Base-by-base conservation (phyloP, 2,113 vertebrate species). In the Neoarius graeffei region DNA sequence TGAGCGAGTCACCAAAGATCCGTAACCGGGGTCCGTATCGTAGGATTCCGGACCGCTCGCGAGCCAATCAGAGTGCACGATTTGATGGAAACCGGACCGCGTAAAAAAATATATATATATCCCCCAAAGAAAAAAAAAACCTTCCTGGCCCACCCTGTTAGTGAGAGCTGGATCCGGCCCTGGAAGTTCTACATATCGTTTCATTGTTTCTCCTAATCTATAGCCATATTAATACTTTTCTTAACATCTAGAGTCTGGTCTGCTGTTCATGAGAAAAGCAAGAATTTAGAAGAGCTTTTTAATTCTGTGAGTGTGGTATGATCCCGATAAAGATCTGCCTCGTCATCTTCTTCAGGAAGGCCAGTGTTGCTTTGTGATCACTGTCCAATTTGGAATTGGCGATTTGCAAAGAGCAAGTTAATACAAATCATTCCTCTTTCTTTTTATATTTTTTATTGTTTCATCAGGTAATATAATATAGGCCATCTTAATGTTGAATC, bases 301-400 rank as follows among this genome's bases (percentile, higher is more conserved):
- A 23, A 67, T 50, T 10, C 50, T 96, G 93, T 94, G 92, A 93
- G 93, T 93, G 94, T 95, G 94, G 93, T 91, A 92, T 94, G 94
- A 95, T 94, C 91, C 94, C 93, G 93, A 95, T 97, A 97, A 97
- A 96, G 95, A 96, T 96, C 67, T 17, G 27, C 67, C 5, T 35
- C 15, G 7, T 71, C 1, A 42, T 42, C 6, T 73, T 42, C 30
- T 73, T 73, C n/a, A 17, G 13, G 35, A 42, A 73, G 69, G 30
- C 69, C 30, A 42, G 15, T 19, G n/a, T 67, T 27, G n/a, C 25
- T 67, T 67, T 67, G 23, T 67, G 14, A 69, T 27, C 4, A 30
- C 67, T 14, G 93, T 95, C 95, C 95, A 97, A 96, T 97, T 98
- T 97, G 97, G 95, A 96, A 20, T 48, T 73, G 30, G 14, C 42